phyloP scores from a whole-genome alignment of 2,113 vertebrate species.

The Platysternon megacephalum region DNA sequence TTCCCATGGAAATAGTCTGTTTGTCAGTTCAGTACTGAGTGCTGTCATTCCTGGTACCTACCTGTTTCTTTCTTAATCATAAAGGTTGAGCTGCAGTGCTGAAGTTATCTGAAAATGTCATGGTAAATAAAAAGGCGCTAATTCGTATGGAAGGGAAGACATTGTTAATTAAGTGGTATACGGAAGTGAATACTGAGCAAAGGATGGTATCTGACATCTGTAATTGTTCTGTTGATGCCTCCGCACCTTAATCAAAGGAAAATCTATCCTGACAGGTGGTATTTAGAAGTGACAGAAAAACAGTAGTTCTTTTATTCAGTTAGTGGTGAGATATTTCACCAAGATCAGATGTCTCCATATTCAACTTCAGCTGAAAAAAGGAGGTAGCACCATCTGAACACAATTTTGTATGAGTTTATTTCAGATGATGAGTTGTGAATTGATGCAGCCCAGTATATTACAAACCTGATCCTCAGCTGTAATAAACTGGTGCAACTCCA shows the following conservation, averaged over 20 bases:
- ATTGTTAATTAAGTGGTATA: constrained; percentile 48
- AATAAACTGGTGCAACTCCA: not conserved
- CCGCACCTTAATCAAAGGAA: constrained; percentile 58
- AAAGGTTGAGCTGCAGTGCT: not conserved
- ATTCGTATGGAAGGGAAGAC: constrained; percentile 22
- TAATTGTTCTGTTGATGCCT: constrained; percentile 67
- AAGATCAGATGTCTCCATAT: not conserved
- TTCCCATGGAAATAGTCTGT: not conserved
- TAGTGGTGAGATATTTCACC: constrained; percentile 19
- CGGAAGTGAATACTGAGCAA: constrained; percentile 6
- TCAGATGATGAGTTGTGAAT: not conserved
- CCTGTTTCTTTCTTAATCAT: not conserved
- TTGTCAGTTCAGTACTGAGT: not conserved
- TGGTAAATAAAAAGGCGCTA: constrained; percentile 31
- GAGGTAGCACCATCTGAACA: not conserved
- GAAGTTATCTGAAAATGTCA: not conserved
- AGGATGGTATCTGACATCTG: constrained; percentile 61
- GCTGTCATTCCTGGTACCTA: not conserved
- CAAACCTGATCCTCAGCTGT: not conserved
- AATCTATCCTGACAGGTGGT: constrained; percentile 45
- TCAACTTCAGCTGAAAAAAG: not conserved
- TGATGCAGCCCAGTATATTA: not conserved
- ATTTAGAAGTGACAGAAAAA: constrained; percentile 60
- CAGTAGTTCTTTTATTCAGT: constrained; percentile 21
- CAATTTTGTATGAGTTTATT: not conserved